A percentile compares a stretch with the other conserved stretches of the same genome.
Conservation (phyloP, 2,888 invertebrate genomes). For the Tenthredo distinguenda region DNA sequence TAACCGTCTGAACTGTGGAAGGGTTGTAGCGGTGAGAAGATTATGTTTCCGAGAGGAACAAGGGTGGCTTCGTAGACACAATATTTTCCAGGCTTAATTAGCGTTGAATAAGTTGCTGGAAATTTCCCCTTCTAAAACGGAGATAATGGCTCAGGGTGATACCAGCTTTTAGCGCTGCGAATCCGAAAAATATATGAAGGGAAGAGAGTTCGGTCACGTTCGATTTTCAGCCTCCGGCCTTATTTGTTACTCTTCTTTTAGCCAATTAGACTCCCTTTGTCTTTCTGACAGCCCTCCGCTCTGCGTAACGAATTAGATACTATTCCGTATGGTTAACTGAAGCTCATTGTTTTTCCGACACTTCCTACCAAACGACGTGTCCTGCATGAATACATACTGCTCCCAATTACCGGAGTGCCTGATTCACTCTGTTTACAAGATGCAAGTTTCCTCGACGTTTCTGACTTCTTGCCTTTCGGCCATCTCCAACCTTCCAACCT, state of each 20-base stretch:
- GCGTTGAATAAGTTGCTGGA: slow-evolving; percentile 57
- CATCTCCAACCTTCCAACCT: not conserved
- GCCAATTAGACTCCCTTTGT: slow-evolving; percentile 36
- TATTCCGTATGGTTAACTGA: slow-evolving; percentile 12
- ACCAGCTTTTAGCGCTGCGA: not conserved
- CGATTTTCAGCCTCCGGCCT: slow-evolving; percentile 22
- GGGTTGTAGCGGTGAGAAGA: slow-evolving; percentile 41
- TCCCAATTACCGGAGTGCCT: slow-evolving; percentile 35
- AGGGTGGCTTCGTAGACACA: slow-evolving; percentile 31
- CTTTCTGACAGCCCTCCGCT: slow-evolving; percentile 13
- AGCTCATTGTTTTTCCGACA: slow-evolving; percentile 27
- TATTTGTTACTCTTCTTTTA: slow-evolving; percentile 32
- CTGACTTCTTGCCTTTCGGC: slow-evolving; percentile 4
- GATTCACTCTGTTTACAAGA: slow-evolving; percentile 6
- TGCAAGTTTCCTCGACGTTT: slow-evolving; percentile 9
- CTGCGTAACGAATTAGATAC: not conserved
- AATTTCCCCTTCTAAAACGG: slow-evolving; percentile 4
- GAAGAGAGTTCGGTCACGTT: slow-evolving; percentile 40
- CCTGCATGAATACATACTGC: slow-evolving; percentile 16
- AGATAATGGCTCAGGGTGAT: slow-evolving; percentile 42
- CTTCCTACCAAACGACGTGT: slow-evolving; percentile 11
- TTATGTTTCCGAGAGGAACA: slow-evolving; percentile 20
- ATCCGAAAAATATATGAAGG: not conserved
- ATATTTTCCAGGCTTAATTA: slow-evolving; percentile 55
- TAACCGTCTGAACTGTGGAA: slow-evolving; percentile 55